Base-by-base conservation (phyloP, 2,113 vertebrate species). In the Poeciliopsis prolifica region DNA sequence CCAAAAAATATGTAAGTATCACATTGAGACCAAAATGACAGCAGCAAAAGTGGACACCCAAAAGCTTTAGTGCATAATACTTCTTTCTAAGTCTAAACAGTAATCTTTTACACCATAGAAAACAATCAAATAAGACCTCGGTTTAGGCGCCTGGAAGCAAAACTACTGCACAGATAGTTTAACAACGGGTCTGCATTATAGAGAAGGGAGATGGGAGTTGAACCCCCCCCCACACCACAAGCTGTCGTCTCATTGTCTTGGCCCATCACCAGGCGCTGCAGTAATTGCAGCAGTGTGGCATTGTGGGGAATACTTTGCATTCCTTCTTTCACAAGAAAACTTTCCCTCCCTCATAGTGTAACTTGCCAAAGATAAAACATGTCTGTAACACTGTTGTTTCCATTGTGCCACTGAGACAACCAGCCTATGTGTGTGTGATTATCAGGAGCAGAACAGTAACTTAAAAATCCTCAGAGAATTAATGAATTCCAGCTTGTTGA, bases 231-330 rank as follows among this genome's bases (percentile, higher is more conserved):
- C 82, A 89, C 77, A 86, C 89, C 87, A 80, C 86, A 85, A 88
- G 86, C 88, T 91, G 88, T 92, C 88, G 84, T 91, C 93, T 91
- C 89, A 88, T 91, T 92, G 91, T 93, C 92, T 89, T 94, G 93
- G 90, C 92, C 80, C 75, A 64, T 83, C 83, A 94, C 88, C 92
- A 93, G 91, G 75, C 73, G 68, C 87, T 83, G 82, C 86, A 88
- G 85, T 93, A 92, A 94, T 93, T 93, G 88, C 92, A 91, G 88
- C 86, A 90, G 89, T 89, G 91, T 91, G 91, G 93, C 88, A 94
- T 90, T 92, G 92, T 89, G 91, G 89, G 84, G 92, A 92, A 93
- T 94, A 86, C 81, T 93, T 92, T 80, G 65, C 91, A 94, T 94
- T 94, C 93, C 86, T 92, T 86, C 90, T 90, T 87, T 92, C 88